Evolutionary conservation across 2,888 invertebrate species (phyloP).

Genomic region (Aleiodes leptofemur): DNA sequence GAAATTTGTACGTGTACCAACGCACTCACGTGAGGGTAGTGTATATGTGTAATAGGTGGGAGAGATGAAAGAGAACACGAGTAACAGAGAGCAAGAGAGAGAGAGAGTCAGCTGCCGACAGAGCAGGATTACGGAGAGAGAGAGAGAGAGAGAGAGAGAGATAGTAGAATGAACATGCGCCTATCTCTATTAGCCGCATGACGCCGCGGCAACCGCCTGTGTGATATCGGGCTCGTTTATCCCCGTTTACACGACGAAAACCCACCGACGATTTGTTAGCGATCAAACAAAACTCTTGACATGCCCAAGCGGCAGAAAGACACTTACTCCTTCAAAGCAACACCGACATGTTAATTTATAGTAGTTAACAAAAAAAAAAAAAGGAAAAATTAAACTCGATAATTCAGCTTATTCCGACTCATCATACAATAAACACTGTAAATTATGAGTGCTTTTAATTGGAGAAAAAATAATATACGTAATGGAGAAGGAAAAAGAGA

Average conservation of each 20-base stretch:
- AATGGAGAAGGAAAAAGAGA: background rate
- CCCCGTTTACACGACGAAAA: slow-evolving; percentile 49
- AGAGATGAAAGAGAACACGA: slow-evolving; percentile 57
- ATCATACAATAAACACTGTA: too few species aligned
- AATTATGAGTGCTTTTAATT: background rate
- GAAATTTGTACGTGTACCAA: slow-evolving; percentile 42
- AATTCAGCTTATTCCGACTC: too few species aligned
- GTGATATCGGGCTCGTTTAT: slow-evolving; percentile 46
- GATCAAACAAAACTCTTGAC: slow-evolving; percentile 52
- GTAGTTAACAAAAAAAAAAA: too few species aligned
- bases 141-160: slow-evolving; percentile 50
- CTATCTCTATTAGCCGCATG: slow-evolving; percentile 74
- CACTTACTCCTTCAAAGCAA: slow-evolving; percentile 24
- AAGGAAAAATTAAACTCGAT: too few species aligned
- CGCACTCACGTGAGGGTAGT: slow-evolving; percentile 20
- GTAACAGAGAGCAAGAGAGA: slow-evolving; percentile 48
- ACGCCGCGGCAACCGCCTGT: slow-evolving; percentile 64
- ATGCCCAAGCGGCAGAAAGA: slow-evolving; percentile 17
- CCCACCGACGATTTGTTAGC: slow-evolving; percentile 54
- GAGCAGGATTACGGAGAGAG: slow-evolving; percentile 56
- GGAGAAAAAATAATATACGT: background rate
- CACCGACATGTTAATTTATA: slow-evolving; percentile 24
- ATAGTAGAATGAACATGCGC: slow-evolving; percentile 68
- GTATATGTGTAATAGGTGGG: slow-evolving; percentile 73
- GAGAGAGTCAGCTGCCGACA: slow-evolving; percentile 58